Percentiles rank a stretch among this genome's conserved stretches.
These are phyloP conservation scores for Capitulum mitella DNA, from an alignment of 2,888 invertebrate genomes.

Conservation along the genomic window DNA sequence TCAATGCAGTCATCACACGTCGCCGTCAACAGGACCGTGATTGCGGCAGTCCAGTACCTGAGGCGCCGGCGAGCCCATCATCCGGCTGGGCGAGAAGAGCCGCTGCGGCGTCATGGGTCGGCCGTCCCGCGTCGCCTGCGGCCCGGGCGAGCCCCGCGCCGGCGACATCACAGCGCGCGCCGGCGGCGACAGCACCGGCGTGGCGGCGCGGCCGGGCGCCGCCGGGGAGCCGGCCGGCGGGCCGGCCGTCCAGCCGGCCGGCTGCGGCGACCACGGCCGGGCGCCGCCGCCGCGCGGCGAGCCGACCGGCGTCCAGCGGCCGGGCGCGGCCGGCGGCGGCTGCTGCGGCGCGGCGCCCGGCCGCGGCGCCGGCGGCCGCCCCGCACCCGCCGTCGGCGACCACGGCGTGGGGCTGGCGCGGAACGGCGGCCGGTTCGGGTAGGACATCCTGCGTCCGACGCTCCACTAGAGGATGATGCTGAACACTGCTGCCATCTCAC, in stretches of 20 bases:
- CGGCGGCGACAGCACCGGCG: neutral
- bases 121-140: neutral
- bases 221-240: neutral
- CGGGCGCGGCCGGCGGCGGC: neutral
- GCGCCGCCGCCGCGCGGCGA: slow-evolving; percentile 8
- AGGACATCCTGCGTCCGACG: neutral
- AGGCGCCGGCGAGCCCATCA: neutral
- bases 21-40: too few relatives aligned
- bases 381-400: neutral
- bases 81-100: slow-evolving; percentile 3
- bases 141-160: neutral
- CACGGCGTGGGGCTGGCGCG: slow-evolving; percentile 2
- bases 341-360: neutral
- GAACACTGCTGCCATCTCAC: neutral
- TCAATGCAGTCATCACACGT: too few relatives aligned
- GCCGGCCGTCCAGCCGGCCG: neutral
- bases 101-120: slow-evolving; percentile 2
- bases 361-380: neutral
- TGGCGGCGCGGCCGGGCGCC: neutral
- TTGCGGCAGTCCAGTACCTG: too few relatives aligned
- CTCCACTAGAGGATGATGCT: neutral
- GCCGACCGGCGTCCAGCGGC: slow-evolving; percentile 10
- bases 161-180: neutral
- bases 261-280: neutral
- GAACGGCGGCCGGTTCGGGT: neutral